Conservation (phyloP, 2,888 invertebrate genomes). For the Argyra leucocephala region DNA sequence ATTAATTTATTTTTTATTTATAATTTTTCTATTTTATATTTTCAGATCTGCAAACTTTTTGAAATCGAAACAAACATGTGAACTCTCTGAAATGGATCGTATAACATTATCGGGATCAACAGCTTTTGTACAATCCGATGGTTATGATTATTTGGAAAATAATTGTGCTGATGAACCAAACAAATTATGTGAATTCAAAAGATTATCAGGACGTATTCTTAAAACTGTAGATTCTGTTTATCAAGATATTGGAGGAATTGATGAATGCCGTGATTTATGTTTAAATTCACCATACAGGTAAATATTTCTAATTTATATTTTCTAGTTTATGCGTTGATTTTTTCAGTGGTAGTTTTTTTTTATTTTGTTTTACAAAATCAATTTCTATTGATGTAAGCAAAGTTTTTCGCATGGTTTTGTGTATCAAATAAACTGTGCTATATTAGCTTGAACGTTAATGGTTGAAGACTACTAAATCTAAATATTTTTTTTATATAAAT, state of each 20-base stretch:
- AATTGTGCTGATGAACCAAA: slow-evolving; percentile 88
- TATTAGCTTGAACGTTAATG: no score
- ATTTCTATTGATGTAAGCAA: no score
- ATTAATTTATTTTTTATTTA: neutral
- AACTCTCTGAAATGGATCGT: slow-evolving; percentile 83
- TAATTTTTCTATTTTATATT: slow-evolving; percentile 24
- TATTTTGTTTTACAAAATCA: no score
- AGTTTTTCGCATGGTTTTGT: no score
- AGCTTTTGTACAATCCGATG: slow-evolving; percentile 60
- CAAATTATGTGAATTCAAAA: slow-evolving; percentile 85
- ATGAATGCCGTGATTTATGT: slow-evolving; percentile 81
- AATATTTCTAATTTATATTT: no score
- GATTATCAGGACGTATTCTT: slow-evolving; percentile 73
- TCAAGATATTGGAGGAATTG: slow-evolving; percentile 75
- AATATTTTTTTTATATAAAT: no score
- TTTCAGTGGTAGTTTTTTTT: no score
- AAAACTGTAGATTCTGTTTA: slow-evolving; percentile 90
- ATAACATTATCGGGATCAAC: slow-evolving; percentile 76
- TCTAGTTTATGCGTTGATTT: no score
- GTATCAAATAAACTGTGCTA: no score
- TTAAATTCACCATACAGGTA: slow-evolving; percentile 73
- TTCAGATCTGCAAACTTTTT: slow-evolving; percentile 83
- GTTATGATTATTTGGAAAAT: slow-evolving; percentile 78
- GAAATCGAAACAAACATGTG: slow-evolving; percentile 75
- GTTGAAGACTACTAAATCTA: no score